phyloP scores from a whole-genome alignment of 2,888 invertebrate species.

The Caenorhabditis uteleia region DNA sequence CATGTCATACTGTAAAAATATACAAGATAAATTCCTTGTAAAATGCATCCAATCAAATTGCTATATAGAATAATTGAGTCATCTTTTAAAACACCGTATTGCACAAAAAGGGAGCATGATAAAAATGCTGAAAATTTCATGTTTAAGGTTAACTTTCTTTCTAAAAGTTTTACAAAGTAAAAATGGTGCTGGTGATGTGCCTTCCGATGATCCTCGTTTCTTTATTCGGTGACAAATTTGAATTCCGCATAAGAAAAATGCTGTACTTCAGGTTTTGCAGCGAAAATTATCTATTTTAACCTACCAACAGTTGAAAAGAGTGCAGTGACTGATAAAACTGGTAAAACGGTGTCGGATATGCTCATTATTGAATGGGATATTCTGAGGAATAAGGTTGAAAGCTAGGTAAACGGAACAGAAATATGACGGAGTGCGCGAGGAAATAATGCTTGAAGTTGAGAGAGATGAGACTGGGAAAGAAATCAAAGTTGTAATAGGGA shows the following conservation, averaged over 20 bases:
- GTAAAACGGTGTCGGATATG: constrained; percentile 16
- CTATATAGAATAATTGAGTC: constrained; percentile 73
- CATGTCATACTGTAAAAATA: constrained; percentile 80
- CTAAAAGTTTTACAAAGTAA: constrained; percentile 20
- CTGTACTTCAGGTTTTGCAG: constrained; percentile 1
- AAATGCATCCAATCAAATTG: constrained; percentile 79
- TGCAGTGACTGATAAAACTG: constrained; percentile 59
- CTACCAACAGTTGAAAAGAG: constrained; percentile 58
- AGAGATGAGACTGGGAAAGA: no score
- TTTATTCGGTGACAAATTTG: constrained; percentile 61
- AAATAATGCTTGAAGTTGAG: no score
- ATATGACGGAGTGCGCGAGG: no score
- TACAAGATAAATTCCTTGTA: constrained; percentile 79
- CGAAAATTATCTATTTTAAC: not conserved
- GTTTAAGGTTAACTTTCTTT: not conserved
- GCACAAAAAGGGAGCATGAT: constrained; percentile 82
- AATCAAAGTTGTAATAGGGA: no score
- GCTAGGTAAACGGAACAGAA: no score
- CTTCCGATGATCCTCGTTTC: constrained; percentile 57
- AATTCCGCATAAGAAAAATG: constrained; percentile 62
- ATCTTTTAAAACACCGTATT: constrained; percentile 80
- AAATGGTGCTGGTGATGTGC: constrained; percentile 58
- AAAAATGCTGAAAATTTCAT: constrained; percentile 42
- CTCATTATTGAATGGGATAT: not conserved
- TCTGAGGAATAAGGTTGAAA: no score